Conservation (phyloP, 1,140 invertebrate genomes). For the Asobara japonica region DNA sequence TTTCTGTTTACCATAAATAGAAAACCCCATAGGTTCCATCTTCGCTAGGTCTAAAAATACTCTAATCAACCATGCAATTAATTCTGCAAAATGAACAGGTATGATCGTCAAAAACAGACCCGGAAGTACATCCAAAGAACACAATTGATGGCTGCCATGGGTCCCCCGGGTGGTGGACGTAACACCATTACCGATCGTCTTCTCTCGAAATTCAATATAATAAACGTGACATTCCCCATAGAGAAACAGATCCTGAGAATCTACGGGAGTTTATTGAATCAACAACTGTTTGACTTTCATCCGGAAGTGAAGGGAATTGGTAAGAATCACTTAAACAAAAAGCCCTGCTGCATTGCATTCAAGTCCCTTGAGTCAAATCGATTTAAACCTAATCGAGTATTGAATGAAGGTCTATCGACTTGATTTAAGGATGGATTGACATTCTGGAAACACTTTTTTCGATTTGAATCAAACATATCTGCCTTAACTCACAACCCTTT, state of each 20-base stretch:
- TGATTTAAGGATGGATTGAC: too few species aligned
- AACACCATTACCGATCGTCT: slow-evolving; percentile 80
- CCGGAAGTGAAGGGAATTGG: slow-evolving; percentile 79
- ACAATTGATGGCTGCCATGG: slow-evolving; percentile 81
- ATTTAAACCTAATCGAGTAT: too few species aligned
- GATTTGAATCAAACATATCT: too few species aligned
- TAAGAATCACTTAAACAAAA: slow-evolving; percentile 44
- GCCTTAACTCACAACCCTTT: too few species aligned
- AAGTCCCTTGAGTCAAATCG: too few species aligned
- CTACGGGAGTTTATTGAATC: slow-evolving; percentile 83
- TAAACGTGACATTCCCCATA: slow-evolving; percentile 84
- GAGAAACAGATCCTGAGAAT: slow-evolving; percentile 82
- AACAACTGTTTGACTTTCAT: slow-evolving; percentile 81
- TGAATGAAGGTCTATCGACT: too few species aligned
- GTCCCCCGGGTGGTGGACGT: slow-evolving; percentile 82
- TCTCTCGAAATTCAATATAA: slow-evolving; percentile 80
- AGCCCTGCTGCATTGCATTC: background rate
- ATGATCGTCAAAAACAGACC: slow-evolving; percentile 78
- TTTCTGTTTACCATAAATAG: too few species aligned
- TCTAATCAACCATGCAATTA: too few species aligned
- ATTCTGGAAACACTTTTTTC: too few species aligned
- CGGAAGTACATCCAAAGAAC: slow-evolving; percentile 79
- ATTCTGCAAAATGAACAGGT: slow-evolving; percentile 60
- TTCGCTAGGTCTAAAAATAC: too few species aligned
- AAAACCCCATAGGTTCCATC: too few species aligned